Percentiles rank a stretch among this genome's conserved stretches.
phyloP scores from a whole-genome alignment of 2,113 vertebrate species.

The Nestor notabilis region DNA sequence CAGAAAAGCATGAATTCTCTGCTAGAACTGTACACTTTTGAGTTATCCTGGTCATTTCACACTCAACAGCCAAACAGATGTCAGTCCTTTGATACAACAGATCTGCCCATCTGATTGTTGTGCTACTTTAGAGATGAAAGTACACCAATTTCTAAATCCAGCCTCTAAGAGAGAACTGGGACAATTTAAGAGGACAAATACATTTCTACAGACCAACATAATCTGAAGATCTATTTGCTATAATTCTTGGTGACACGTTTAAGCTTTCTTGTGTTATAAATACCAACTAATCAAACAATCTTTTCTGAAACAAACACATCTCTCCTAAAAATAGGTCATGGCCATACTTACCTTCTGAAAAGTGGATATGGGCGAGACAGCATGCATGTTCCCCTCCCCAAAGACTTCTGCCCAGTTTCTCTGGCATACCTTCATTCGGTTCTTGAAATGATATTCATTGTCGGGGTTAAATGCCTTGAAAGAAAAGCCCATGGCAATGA shows the following conservation, averaged over 20 bases:
- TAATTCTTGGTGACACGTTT: background rate
- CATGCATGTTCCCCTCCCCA: conserved; percentile 94
- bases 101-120: background rate
- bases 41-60: background rate
- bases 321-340: background rate
- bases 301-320: background rate
- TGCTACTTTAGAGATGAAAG: background rate
- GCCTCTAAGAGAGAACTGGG: background rate
- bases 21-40: background rate
- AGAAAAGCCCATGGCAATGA: background rate
- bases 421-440: conserved; percentile 95
- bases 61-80: background rate
- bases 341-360: conserved; percentile 86
- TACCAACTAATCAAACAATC: background rate
- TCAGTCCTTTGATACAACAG: background rate
- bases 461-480: conserved; percentile 95
- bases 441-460: conserved; percentile 99
- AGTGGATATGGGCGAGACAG: conserved; percentile 88
- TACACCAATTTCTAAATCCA: background rate
- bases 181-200: background rate
- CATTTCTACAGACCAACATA: background rate
- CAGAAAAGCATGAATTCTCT: background rate
- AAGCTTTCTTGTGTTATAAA: background rate
- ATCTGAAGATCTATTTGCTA: background rate
- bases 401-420: conserved; percentile 98